Base-by-base conservation (phyloP, 2,113 vertebrate species). In the Pterocles orientalis region DNA sequence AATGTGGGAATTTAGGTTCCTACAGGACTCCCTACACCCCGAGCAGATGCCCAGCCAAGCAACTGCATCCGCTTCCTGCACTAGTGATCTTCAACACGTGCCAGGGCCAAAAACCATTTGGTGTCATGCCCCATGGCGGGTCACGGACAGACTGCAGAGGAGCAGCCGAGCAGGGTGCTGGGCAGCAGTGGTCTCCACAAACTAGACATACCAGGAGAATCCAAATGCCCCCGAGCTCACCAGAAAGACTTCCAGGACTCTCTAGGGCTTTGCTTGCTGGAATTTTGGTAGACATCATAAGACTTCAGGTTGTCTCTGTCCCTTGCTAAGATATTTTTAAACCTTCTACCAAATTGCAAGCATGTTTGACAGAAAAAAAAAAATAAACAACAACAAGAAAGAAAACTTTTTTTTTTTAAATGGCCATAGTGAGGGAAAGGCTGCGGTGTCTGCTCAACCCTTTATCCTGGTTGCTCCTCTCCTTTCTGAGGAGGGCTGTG, bases 1-100 rank as follows among this genome's bases (percentile, higher is more conserved):
- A 53, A 73, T 26, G 53, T 24, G 43, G n/a, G 31, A 23, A 84
- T 60, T 18, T 28, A 3, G 12, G 58, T 18, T 78, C 61, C 29
- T 25, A 8, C 21, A 69, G 88, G 76, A 34, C 0, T 4, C 36
- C 4, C 7, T 21, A n/a, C 13, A 10, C 36, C 4, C 21, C 0
- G 0, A 69, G 25, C 19, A 80, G 58, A 60, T 5, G 25, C 34
- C n/a, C 2, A 29, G 24, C 39, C 53, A 26, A 23, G 19, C 25
- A 9, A 31, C 43, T 3, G 5, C 17, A 1, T 8, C 78, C 2
- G 2, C 61, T 18, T 66, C 33, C 10, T 4, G 16, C 21, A 8
- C n/a, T 54, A 14, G 9, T 24, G 45, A 18, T 66, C 47, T n/a
- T 50, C 66, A 54, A 0, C 21, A 23, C 0, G 0, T 5, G 14